Conservation (phyloP, 2,797 vertebrate genomes). For the Orestias chungarensis region DNA sequence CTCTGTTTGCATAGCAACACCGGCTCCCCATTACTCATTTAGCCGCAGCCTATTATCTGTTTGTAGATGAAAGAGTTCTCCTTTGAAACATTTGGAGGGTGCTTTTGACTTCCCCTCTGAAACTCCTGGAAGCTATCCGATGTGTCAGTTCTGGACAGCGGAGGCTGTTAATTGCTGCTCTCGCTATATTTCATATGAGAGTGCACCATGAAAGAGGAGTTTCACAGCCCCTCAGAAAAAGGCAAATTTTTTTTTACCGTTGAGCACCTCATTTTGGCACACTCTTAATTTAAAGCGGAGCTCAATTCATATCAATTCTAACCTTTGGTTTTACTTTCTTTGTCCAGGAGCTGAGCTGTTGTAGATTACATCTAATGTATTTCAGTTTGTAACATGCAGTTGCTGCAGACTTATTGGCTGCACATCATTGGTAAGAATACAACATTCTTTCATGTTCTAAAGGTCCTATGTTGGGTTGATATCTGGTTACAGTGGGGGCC, state of each 20-base stretch:
- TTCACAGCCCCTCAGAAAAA: slow-evolving; percentile 35
- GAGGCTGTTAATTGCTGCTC: slow-evolving; percentile 59
- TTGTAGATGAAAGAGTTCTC: slow-evolving; percentile 67
- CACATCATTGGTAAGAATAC: background rate
- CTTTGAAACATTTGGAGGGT: slow-evolving; percentile 63
- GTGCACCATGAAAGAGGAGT: slow-evolving; percentile 28
- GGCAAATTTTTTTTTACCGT: slow-evolving; percentile 33
- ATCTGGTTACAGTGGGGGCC: background rate
- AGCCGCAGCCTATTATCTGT: slow-evolving; percentile 68
- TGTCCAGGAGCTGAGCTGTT: slow-evolving; percentile 34
- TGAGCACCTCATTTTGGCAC: slow-evolving; percentile 28
- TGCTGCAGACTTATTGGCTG: background rate
- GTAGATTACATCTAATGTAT: slow-evolving; percentile 27
- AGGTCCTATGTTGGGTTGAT: background rate
- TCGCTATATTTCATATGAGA: slow-evolving; percentile 46
- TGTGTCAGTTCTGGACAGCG: slow-evolving; percentile 43
- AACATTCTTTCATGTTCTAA: background rate
- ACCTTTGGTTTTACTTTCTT: slow-evolving; percentile 46
- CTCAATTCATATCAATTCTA: slow-evolving; percentile 38
- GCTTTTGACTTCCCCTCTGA: slow-evolving; percentile 52
- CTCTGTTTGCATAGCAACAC: slow-evolving; percentile 73
- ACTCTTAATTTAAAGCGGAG: slow-evolving; percentile 31
- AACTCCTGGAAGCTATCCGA: slow-evolving; percentile 50
- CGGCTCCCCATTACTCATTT: slow-evolving; percentile 69
- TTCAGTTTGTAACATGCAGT: slow-evolving; percentile 6